These are phyloP conservation scores for Melipona beecheii DNA, from an alignment of 2,888 invertebrate genomes.

Conservation along the genomic window DNA sequence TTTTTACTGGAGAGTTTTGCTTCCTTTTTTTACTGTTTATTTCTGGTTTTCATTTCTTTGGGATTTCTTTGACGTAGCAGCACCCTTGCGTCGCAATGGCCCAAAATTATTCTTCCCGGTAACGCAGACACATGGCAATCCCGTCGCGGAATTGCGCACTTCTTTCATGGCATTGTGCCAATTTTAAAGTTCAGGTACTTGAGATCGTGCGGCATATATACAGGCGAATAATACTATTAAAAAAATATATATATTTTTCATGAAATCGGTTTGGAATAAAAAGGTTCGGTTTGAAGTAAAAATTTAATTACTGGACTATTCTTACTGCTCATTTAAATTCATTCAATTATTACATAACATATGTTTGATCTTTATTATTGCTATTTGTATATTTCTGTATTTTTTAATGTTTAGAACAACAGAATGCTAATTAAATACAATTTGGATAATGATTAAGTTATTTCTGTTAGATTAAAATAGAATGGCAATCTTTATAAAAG, in stretches of 20 bases:
- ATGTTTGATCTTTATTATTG: background rate
- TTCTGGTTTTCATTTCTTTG: slow-evolving; percentile 2
- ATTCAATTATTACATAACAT: too few relatives aligned
- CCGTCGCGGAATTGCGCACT: slow-evolving; percentile 68
- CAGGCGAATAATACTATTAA: background rate
- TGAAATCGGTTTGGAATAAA: background rate
- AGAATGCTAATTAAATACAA: background rate
- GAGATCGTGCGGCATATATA: slow-evolving; percentile 19
- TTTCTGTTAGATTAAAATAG: background rate
- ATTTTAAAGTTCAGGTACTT: slow-evolving; percentile 66
- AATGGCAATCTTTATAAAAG: background rate
- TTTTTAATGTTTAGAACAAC: background rate
- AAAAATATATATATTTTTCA: background rate
- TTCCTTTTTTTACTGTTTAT: background rate
- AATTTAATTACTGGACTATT: background rate
- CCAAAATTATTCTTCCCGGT: slow-evolving; percentile 73
- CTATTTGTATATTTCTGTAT: background rate
- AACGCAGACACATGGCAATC: slow-evolving; percentile 50
- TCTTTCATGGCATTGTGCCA: slow-evolving; percentile 68
- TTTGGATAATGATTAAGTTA: too few relatives aligned
- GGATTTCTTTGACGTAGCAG: slow-evolving; percentile 29
- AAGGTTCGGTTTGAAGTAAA: background rate
- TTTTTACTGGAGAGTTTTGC: background rate
- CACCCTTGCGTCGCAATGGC: slow-evolving; percentile 36
- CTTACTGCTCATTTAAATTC: background rate